phyloP scores from a whole-genome alignment of 1,140 invertebrate genomes.

The Chironomus tepperi region DNA sequence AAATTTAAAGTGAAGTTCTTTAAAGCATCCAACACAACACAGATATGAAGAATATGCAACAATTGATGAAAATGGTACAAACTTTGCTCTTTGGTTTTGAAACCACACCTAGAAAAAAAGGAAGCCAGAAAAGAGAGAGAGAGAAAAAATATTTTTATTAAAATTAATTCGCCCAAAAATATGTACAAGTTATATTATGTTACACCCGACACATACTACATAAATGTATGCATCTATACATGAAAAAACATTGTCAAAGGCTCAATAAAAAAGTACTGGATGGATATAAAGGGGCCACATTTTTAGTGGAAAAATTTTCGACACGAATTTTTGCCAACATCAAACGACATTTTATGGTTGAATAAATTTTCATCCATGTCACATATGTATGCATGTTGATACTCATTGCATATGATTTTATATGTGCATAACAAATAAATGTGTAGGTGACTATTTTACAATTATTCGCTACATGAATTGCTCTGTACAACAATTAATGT shows the following conservation, averaged over 20 bases:
- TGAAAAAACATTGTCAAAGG: neutral
- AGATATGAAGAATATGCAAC: no score
- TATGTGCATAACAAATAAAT: neutral
- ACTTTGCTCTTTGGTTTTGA: conserved; percentile 62
- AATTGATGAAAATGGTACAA: neutral
- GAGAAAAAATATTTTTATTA: neutral
- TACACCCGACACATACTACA: neutral
- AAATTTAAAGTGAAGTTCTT: no score
- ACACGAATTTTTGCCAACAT: conserved; percentile 12
- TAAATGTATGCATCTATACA: no score
- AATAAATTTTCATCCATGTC: neutral
- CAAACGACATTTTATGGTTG: conserved; percentile 16
- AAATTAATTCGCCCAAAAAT: neutral
- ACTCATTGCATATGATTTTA: conserved; percentile 8
- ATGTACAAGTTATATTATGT: neutral
- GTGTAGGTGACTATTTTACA: neutral
- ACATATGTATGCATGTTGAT: neutral
- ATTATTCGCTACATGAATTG: neutral
- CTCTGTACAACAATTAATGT: neutral
- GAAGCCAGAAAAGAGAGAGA: neutral
- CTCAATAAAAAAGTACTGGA: neutral
- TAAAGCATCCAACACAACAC: no score
- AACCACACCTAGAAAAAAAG: conserved; percentile 60
- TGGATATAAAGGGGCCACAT: neutral
- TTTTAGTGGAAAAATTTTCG: conserved; percentile 14